Evolutionary conservation across 1,140 invertebrate genomes (phyloP), one percentile per base, ranked within the genome.

Genomic region (Drosophila sechellia): DNA sequence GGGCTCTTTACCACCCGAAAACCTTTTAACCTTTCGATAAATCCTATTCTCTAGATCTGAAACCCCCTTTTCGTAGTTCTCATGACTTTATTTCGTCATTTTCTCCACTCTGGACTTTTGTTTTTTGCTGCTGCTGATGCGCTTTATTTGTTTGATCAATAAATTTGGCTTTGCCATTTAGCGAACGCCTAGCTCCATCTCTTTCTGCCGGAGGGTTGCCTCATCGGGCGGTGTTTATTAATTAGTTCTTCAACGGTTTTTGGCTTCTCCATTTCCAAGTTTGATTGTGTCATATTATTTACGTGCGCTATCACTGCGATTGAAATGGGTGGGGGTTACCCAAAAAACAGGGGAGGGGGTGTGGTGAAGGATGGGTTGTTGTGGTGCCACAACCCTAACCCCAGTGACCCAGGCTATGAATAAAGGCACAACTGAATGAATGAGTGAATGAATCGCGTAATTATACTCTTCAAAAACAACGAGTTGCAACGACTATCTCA

Each of bases 81-180:
- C 37, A 39, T 39, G 37, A 39, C 52, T 72, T 57, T 54, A 66
- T 59, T 75, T 74, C 72, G 61, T 79, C 71, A 66, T 76, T 31
- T 57, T 43, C 63, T 46, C 22, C 25, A n/a, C 58, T 55, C 66
- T 56, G 59, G 57, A 52, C 58, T 48, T 39, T 45, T 61, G 52
- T 34, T 37, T 54, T 54, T 12, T 31, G 5, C 22, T 6, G 54
- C 25, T 40, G 65, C 27, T 55, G 81, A 70, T 85, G 81, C 83
- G 81, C 74, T 86, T 85, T 78, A 86, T 86, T 86, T 86, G 83
- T 86, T 86, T 86, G 83, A 86, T 86, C 83, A 86, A 86, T 86
- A 86, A 79, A 79, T 86, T 87, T 56, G 68, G 65, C 59, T 39
- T 56, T 57, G 59, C 61, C 77, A 56, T 74, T 87, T 86, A 75